A percentile compares a stretch with the other conserved stretches of the same genome.
Evolutionary conservation across 1,140 invertebrate genomes (phyloP).

Genomic region (Halictus rubicundus): DNA sequence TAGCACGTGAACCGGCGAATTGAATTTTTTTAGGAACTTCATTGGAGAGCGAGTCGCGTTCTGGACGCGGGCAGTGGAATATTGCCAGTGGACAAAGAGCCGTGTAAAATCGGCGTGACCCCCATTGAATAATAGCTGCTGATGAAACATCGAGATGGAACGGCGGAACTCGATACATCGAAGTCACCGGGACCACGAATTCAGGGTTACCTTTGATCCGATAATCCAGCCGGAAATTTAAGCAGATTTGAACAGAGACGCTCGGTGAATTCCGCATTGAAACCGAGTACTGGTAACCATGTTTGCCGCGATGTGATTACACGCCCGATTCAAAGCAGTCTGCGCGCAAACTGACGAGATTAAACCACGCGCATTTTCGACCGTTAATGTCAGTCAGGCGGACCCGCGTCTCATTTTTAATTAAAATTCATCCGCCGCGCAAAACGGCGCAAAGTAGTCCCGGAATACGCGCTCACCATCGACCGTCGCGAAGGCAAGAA

Average conservation of each 20-base stretch:
- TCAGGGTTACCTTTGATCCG: conserved; percentile 30
- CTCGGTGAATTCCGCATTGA: conserved; percentile 23
- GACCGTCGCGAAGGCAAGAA: no score
- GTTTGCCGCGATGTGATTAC: background rate
- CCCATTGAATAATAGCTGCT: background rate
- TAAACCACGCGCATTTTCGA: conserved; percentile 3
- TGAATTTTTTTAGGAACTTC: no score
- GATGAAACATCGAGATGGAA: background rate
- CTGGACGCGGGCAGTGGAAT: no score
- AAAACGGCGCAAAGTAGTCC: no score
- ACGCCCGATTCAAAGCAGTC: conserved; percentile 3
- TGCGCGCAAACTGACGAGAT: conserved; percentile 5
- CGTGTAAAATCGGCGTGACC: background rate
- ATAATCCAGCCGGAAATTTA: conserved; percentile 32
- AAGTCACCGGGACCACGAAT: background rate
- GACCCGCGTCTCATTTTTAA: background rate
- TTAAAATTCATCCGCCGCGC: background rate
- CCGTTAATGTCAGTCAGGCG: background rate
- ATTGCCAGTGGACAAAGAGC: no score
- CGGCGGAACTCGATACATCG: background rate
- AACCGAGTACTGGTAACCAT: background rate
- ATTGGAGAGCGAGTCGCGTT: no score
- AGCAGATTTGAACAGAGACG: conserved; percentile 24
- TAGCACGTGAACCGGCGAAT: no score
- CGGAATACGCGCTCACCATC: no score